Evolutionary conservation across 2,797 vertebrate genomes (phyloP).

Genomic region (Pangasius sanitwongsei): DNA sequence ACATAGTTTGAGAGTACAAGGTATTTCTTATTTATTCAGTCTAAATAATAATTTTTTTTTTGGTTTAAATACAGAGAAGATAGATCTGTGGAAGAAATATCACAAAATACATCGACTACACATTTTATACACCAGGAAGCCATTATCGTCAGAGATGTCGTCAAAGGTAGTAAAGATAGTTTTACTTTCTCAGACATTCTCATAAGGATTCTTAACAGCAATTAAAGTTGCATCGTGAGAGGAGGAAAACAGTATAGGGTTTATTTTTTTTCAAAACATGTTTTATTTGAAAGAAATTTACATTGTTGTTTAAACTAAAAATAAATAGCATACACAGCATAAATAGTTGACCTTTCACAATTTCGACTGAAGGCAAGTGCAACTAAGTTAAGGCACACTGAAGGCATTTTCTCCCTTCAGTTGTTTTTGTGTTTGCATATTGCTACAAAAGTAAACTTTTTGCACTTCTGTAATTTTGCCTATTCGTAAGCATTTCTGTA

Average conservation of each 20-base stretch:
- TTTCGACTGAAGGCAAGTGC: not conserved
- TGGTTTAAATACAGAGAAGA: constrained; percentile 27
- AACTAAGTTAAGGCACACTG: not conserved
- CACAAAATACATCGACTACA: constrained; percentile 16
- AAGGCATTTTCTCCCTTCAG: not conserved
- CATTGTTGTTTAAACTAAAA: not conserved
- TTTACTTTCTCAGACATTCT: constrained; percentile 33
- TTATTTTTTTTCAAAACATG: not conserved
- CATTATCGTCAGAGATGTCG: not conserved
- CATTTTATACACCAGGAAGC: constrained; percentile 6
- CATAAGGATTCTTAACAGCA: not conserved
- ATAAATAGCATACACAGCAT: constrained; percentile 1
- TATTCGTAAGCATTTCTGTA: not conserved
- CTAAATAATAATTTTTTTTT: not conserved
- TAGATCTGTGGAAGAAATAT: not conserved
- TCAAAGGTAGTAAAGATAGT: constrained; percentile 8
- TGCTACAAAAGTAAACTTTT: not conserved
- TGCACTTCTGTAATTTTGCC: not conserved
- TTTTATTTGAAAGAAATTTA: constrained; percentile 1
- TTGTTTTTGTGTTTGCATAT: not conserved
- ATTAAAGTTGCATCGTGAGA: not conserved
- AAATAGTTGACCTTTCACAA: not conserved
- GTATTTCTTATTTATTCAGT: not conserved
- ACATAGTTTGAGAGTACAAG: not conserved
- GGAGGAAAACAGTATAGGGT: not conserved